Conservation (phyloP, 2,888 invertebrate genomes). For the Halictus quadricinctus region DNA sequence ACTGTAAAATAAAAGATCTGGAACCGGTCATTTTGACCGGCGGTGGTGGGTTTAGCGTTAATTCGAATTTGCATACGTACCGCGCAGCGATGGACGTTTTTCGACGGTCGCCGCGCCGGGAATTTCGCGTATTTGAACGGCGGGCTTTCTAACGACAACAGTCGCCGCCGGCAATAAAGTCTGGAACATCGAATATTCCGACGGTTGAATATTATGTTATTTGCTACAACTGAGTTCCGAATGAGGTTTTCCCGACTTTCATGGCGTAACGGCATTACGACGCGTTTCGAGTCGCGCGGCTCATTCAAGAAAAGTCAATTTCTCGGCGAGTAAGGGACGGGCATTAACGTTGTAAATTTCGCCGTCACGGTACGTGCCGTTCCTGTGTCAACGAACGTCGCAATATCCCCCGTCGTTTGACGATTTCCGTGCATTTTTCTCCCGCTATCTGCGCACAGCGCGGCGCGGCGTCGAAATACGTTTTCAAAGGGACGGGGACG, state of each 20-base stretch:
- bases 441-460: background rate
- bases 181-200: slow-evolving; percentile 58
- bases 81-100: slow-evolving; percentile 26
- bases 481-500: slow-evolving; percentile 6
- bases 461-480: background rate
- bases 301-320: slow-evolving; percentile 50
- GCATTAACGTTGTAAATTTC: slow-evolving; percentile 40
- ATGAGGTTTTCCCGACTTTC: slow-evolving; percentile 62
- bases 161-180: slow-evolving; percentile 45
- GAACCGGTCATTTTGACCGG: no score
- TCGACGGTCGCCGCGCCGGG: slow-evolving; percentile 21
- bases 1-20: no score
- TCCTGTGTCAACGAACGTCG: slow-evolving; percentile 25
- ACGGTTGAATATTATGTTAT: slow-evolving; percentile 59
- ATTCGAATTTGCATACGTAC: background rate
- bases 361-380: slow-evolving; percentile 23
- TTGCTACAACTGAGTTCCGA: slow-evolving; percentile 43
- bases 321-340: slow-evolving; percentile 23
- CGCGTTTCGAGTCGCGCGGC: slow-evolving; percentile 22
- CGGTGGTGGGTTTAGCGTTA: background rate
- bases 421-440: background rate
- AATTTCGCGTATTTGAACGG: slow-evolving; percentile 56
- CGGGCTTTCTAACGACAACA: slow-evolving; percentile 55
- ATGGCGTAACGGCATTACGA: slow-evolving; percentile 36
- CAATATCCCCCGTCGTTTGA: slow-evolving; percentile 28